Base-by-base conservation (phyloP, 2,888 invertebrate species). In the Bellardia pandia region DNA sequence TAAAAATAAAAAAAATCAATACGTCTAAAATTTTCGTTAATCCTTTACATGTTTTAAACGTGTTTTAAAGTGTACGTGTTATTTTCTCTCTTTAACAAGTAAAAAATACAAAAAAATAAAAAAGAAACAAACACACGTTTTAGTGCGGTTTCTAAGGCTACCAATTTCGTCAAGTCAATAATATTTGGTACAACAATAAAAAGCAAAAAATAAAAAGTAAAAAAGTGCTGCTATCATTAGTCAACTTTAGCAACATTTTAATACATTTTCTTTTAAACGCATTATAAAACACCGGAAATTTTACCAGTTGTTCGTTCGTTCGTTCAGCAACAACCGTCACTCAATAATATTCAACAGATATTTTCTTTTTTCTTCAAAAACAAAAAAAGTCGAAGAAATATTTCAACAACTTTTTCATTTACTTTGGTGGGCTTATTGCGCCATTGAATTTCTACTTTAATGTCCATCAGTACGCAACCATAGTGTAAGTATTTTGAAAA, bases 91-190 rank as follows among this genome's bases (percentile, higher is more conserved):
- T n/a, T 66, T 72, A 23, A 16, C 16, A 66, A 9, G 23, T 16
- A 72, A 72, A 16, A 69, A 13, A 45, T 45, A 2, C 9, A 62
- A 16, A 33, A 37, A 40, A 60, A n/a, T n/a, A n/a, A n/a, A 51
- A 72, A 58, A 77, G 5, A 33, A 14, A 71, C 66, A 48, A 40
- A 75, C n/a, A 51, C 23, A 66, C 23, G 69, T 71, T 86, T 71
- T 60, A 51, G 69, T 72, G 79, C 72, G 78, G 87, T 85, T 87
- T 78, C 87, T 69, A 82, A 82, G 87, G 81, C 60, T 66, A 87
- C 84, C 81, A 77, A 68, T 74, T 77, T 77, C 71, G 56, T 71
- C 76, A 84, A 84, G 66, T 76, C 71, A 77, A 84, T 45, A 45
- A 45, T 86, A 82, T 37, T 62, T 3, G 64, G 16, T 37, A 76